Evolutionary conservation across 2,113 vertebrate species (phyloP).

Genomic region (Nycticryphes semicollaris): DNA sequence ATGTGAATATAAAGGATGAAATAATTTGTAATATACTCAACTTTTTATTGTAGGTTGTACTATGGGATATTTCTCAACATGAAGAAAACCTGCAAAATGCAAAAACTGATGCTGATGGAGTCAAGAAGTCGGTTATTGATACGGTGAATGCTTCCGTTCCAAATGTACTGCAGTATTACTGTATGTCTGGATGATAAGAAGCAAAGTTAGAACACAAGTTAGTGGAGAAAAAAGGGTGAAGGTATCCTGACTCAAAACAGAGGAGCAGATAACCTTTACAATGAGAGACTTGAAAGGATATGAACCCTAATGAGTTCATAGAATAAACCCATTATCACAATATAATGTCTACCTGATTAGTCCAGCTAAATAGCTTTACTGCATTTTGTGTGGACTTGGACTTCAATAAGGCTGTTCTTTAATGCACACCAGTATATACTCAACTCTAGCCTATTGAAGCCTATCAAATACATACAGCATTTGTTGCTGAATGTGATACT

Average conservation of each 20-base stretch:
- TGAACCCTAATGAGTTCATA: not conserved
- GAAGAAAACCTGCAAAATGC: slow-evolving; percentile 71
- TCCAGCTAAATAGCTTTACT: not conserved
- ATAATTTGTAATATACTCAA: not conserved
- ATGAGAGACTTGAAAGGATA: not conserved
- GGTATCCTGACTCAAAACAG: not conserved
- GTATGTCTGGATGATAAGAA: not conserved
- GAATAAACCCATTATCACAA: not conserved
- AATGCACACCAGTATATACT: not conserved
- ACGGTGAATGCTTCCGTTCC: not conserved
- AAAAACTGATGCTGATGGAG: slow-evolving; percentile 21
- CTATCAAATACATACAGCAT: not conserved
- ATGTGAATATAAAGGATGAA: not conserved
- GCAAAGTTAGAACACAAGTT: not conserved
- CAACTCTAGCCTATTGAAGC: not conserved
- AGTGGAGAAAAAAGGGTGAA: not conserved
- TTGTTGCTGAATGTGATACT: not conserved
- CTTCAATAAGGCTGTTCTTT: not conserved
- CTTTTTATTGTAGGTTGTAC: slow-evolving; percentile 76
- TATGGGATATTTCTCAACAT: slow-evolving; percentile 90
- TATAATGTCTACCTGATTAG: not conserved
- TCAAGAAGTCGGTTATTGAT: slow-evolving; percentile 52
- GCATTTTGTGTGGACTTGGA: not conserved
- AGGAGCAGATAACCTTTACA: not conserved
- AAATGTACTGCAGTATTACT: not conserved